Base-by-base conservation (phyloP, 2,113 vertebrate species). In the Amphilophus citrinellus region DNA sequence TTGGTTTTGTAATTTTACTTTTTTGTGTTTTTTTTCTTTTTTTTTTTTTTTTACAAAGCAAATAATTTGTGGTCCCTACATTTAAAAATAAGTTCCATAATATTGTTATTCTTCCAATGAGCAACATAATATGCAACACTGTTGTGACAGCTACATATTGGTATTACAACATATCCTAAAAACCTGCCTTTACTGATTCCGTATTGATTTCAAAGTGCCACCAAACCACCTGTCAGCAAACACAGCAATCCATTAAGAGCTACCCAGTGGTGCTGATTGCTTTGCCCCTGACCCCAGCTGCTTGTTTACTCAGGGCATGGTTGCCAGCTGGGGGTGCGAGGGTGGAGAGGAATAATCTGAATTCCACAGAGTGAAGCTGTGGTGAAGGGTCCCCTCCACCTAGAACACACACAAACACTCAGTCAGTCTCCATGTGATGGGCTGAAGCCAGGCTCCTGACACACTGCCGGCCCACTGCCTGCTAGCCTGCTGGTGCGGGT, bases 271-370 rank as follows among this genome's bases (percentile, higher is more conserved):
- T 89, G 91, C 90, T 93, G 95, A 95, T 95, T 94, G 92, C 91
- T 95, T 95, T 95, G 94, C 90, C 94, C 92, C 91, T 89, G 94
- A 94, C 94, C 94, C 91, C 89, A 37, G 90, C 62, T 92, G 92
- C 90, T 94, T 95, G 94, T 95, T 95, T 93, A 93, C 92, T 92
- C 92, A 95, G 92, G 92, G 91, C 92, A 91, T 66, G 90, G 92
- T 91, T 93, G 94, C 93, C 84, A 88, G 85, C 81, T 84, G 90
- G 92, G 90, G 85, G 14, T 1, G 13, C 5, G 84, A 87, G 79
- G 91, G 91, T 68, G 80, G 90, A 77, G 79, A 73, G 87, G 92
- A 91, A 94, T 94, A 61, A 95, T 93, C 90, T 91, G 89, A 92
- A 95, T 95, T 95, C 93, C 91, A 76, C 78, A 10, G 88, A 90